Conservation (phyloP, 2,888 invertebrate species). For the Leptarthrus brevirostris region DNA sequence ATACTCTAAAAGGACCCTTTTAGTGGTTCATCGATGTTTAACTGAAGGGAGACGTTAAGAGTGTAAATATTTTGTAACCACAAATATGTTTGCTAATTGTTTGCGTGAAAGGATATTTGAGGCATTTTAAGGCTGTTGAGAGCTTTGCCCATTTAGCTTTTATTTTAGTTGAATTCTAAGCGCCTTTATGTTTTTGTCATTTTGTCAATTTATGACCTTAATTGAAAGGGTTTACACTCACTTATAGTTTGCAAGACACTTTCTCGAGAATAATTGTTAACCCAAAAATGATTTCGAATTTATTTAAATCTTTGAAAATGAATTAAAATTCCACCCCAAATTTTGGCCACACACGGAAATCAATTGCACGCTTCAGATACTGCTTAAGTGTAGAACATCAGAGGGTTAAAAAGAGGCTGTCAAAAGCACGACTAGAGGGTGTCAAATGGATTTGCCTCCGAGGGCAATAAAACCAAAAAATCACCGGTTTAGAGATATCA, state of each 20-base stretch:
- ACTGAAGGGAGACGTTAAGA: slow-evolving; percentile 35
- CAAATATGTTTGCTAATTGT: slow-evolving; percentile 49
- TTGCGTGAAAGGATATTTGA: slow-evolving; percentile 20
- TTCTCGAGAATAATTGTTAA: not conserved
- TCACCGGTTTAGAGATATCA: slow-evolving; percentile 16
- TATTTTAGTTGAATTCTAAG: not conserved
- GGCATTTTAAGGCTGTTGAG: slow-evolving; percentile 14
- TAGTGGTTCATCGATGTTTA: slow-evolving; percentile 42
- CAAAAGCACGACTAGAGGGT: slow-evolving; percentile 50
- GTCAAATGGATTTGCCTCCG: slow-evolving; percentile 52
- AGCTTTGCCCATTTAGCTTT: not conserved
- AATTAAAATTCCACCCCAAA: not conserved
- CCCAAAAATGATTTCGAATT: too few species aligned
- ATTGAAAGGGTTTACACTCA: too few species aligned
- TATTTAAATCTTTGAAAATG: too few species aligned
- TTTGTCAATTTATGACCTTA: too few species aligned
- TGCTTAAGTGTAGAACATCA: slow-evolving; percentile 31
- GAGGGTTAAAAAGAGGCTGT: slow-evolving; percentile 44
- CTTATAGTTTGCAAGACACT: too few species aligned
- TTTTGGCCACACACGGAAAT: slow-evolving; percentile 1
- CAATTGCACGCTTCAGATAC: slow-evolving; percentile 31
- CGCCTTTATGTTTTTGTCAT: not conserved
- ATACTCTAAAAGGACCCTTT: slow-evolving; percentile 9
- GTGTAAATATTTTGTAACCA: slow-evolving; percentile 48
- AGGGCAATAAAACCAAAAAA: slow-evolving; percentile 49